These are phyloP conservation scores for Spea hammondii DNA, from an alignment of 2,797 vertebrate species.

Conservation along the genomic window DNA sequence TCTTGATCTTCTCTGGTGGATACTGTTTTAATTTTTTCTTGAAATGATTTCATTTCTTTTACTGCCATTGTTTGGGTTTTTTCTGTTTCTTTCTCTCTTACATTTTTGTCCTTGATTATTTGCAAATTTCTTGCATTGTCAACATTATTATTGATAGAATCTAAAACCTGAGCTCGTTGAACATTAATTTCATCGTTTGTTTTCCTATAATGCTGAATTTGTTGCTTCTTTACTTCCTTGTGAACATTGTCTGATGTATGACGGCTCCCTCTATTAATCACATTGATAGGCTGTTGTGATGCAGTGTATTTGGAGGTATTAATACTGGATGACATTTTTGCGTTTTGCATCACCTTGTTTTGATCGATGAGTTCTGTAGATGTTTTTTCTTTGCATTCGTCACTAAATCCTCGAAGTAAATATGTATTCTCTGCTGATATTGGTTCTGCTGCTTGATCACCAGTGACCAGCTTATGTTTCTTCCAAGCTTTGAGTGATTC, in stretches of 20 bases:
- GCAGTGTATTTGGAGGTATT: slow-evolving; percentile 25
- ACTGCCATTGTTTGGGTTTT: slow-evolving; percentile 50
- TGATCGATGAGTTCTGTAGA: slow-evolving; percentile 41
- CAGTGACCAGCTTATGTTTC: slow-evolving; percentile 25
- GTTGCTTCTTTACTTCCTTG: slow-evolving; percentile 53
- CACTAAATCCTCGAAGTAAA: slow-evolving; percentile 18
- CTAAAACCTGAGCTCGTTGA: slow-evolving; percentile 47
- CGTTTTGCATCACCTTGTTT: slow-evolving; percentile 39
- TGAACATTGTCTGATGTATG: slow-evolving; percentile 43
- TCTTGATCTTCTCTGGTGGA: slow-evolving; percentile 65
- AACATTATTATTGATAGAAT: slow-evolving; percentile 70
- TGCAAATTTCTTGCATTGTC: slow-evolving; percentile 51
- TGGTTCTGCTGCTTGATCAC: slow-evolving; percentile 32
- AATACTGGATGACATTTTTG: slow-evolving; percentile 38
- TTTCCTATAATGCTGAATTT: slow-evolving; percentile 50
- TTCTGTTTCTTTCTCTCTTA: slow-evolving; percentile 52
- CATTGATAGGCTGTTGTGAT: slow-evolving; percentile 36
- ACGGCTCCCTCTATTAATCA: slow-evolving; percentile 27
- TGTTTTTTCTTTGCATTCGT: slow-evolving; percentile 47
- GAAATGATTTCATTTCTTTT: slow-evolving; percentile 51
- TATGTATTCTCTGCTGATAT: slow-evolving; percentile 50
- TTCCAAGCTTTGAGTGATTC: slow-evolving; percentile 36
- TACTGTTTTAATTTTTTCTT: slow-evolving; percentile 53
- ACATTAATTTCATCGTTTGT: slow-evolving; percentile 49
- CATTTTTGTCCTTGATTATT: slow-evolving; percentile 45